phyloP scores from a whole-genome alignment of 2,797 vertebrate genomes.

The Phalloptychus januarius region DNA sequence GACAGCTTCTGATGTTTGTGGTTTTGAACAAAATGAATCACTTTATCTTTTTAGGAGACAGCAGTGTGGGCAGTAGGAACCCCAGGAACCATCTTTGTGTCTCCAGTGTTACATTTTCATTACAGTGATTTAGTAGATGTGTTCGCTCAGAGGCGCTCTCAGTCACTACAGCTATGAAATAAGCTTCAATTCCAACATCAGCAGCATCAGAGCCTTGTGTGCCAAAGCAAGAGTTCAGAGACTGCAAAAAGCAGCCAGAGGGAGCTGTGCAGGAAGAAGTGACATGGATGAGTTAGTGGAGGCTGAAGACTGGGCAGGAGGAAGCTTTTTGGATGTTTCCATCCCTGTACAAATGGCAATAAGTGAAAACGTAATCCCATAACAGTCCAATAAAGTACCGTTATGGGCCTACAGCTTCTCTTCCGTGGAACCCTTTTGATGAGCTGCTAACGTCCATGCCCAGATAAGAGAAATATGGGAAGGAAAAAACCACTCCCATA shows the following conservation, averaged over 20 bases:
- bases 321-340: conserved; percentile 36
- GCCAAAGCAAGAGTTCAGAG: conserved; percentile 29
- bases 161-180: conserved; percentile 37
- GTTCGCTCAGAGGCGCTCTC: conserved; percentile 32
- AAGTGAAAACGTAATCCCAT: conserved; percentile 29
- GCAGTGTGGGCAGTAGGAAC: conserved; percentile 28
- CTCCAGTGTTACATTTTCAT: conserved; percentile 52
- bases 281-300: conserved; percentile 41
- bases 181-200: conserved; percentile 39
- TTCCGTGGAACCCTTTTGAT: conserved; percentile 11
- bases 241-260: conserved; percentile 47
- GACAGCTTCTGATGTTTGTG: conserved; percentile 62
- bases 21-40: conserved; percentile 57
- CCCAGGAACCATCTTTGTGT: conserved; percentile 34
- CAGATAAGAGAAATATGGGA: conserved; percentile 28
- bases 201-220: conserved; percentile 13
- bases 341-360: conserved; percentile 13
- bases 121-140: conserved; percentile 47
- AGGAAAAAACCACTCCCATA: conserved; percentile 17
- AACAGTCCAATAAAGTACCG: conserved; percentile 21
- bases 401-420: neutral
- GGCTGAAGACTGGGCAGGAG: conserved; percentile 39
- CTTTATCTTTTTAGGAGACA: conserved; percentile 46
- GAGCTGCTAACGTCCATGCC: conserved; percentile 22
- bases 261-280: conserved; percentile 41